Evolutionary conservation across 92 coral and sea anemone genomes (phyloP), one percentile per base, ranked within the genome.

Genomic region (Isaurus tuberculatus): DNA sequence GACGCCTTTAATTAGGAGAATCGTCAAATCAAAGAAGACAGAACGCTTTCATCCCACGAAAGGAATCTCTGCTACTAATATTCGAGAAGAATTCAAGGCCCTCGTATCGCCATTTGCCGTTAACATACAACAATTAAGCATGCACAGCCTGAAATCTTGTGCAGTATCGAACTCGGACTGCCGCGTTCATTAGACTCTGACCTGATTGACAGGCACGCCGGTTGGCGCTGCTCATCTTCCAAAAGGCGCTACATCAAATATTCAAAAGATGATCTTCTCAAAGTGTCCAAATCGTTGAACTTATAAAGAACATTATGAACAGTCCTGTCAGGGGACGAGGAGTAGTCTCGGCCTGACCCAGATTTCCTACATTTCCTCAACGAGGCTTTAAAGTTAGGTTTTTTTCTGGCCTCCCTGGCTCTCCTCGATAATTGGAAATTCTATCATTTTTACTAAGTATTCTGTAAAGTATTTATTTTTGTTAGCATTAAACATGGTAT

Each of bases 281-380:
- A 48, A 48, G 57, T 48, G 7, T 8, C 57, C 15, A 8, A 16
- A 14, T 48, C 57, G 11, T 48, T 48, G 19, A 48, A 36, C 8
- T 3, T 36, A 36, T 36, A 55, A 55, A 14, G 2, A 55, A 15
- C 11, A 55, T 55, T 16, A n/a, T n/a, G n/a, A 3, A 55, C 17
- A 4, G 17, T 16, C 63, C 63, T 3, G 63, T 55, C 17, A 55
- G 63, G 63, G 63, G 63, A 55, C 17, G 25, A 55, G 63, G 63
- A 55, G 63, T 14, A 55, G 25, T 55, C 63, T 55, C 25, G 63
- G 63, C 63, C 63, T 55, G 63, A 55, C 63, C 63, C 63, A 55
- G 63, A 55, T 55, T 55, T 55, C 63, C 63, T 55, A 14, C 25
- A 55, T 55, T 55, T 55, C 63, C 63, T 55, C 63, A 4, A 55